A percentile compares a stretch with the other conserved stretches of the same genome.
Evolutionary conservation across 1,140 invertebrate species (phyloP).

Genomic region (Cydia pomonella): DNA sequence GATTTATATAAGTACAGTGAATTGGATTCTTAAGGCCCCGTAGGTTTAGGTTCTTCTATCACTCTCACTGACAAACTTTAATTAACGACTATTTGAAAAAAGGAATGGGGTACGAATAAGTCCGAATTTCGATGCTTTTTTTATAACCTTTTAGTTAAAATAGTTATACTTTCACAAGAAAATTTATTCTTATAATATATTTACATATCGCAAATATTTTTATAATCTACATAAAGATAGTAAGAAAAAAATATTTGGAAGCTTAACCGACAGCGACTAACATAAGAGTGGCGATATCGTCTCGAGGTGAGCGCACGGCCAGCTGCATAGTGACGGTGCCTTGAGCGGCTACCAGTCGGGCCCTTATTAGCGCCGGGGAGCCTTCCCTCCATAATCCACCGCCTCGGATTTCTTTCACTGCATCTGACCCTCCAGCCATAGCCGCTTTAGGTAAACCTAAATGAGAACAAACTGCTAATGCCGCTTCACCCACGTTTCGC

Average conservation of each 20-base stretch:
- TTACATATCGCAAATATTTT: too few species aligned
- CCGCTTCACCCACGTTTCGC: conserved; percentile 88
- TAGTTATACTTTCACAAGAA: too few species aligned
- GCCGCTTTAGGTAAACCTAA: conserved; percentile 90
- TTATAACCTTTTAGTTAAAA: too few species aligned
- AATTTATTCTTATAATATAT: too few species aligned
- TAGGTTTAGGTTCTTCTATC: too few species aligned
- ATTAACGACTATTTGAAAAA: too few species aligned
- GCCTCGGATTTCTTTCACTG: conserved; percentile 87
- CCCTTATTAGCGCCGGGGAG: conserved; percentile 91
- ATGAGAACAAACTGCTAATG: conserved; percentile 88
- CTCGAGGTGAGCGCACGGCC: conserved; percentile 82
- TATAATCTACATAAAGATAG: neutral
- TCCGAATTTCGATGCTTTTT: too few species aligned
- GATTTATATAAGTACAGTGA: too few species aligned
- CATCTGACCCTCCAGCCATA: conserved; percentile 47
- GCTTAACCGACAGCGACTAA: conserved; percentile 90
- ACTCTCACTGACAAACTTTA: too few species aligned
- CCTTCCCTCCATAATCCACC: conserved; percentile 82
- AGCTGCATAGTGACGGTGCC: conserved; percentile 88
- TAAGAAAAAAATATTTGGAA: conserved; percentile 16
- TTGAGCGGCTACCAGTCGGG: conserved; percentile 89
- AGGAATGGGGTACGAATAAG: too few species aligned
- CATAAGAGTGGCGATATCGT: conserved; percentile 91
- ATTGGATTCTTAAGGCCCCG: too few species aligned